Evolutionary conservation across 2,797 vertebrate species (phyloP).

Genomic region (Nannoperca obscura): DNA sequence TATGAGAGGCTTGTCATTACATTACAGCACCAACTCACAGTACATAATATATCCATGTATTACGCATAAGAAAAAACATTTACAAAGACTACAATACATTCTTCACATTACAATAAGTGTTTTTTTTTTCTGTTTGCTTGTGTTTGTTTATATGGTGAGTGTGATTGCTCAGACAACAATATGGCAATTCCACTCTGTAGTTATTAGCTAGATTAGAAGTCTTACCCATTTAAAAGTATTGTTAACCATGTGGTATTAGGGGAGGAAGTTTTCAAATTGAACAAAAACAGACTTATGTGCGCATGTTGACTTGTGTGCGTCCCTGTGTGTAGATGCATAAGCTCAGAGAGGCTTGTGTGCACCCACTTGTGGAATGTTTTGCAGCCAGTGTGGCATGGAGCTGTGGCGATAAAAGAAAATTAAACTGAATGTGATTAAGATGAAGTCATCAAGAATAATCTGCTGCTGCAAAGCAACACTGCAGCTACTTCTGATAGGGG

Average conservation of each 20-base stretch:
- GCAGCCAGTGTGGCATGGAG: constrained; percentile 53
- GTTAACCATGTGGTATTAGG: constrained; percentile 23
- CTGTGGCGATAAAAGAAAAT: constrained; percentile 81
- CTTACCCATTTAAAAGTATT: constrained; percentile 22
- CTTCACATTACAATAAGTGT: not conserved
- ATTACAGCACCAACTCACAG: not conserved
- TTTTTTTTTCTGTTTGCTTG: not conserved
- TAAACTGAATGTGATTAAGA: constrained; percentile 83
- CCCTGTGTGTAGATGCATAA: constrained; percentile 19
- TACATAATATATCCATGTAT: not conserved
- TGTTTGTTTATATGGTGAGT: not conserved
- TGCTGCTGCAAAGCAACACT: constrained; percentile 66
- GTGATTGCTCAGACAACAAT: not conserved
- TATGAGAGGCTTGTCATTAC: not conserved
- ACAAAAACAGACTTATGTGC: constrained; percentile 23
- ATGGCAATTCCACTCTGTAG: not conserved
- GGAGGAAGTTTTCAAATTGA: constrained; percentile 50
- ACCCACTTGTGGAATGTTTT: constrained; percentile 68
- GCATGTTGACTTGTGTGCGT: not conserved
- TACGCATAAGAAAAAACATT: not conserved
- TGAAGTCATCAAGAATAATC: constrained; percentile 84
- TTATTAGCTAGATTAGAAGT: constrained; percentile 10
- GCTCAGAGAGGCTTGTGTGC: constrained; percentile 39
- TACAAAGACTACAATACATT: not conserved
- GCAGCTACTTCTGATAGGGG: constrained; percentile 59